These are phyloP conservation scores for Yponomeuta cagnagella DNA, from an alignment of 2,888 invertebrate species.

Conservation along the genomic window DNA sequence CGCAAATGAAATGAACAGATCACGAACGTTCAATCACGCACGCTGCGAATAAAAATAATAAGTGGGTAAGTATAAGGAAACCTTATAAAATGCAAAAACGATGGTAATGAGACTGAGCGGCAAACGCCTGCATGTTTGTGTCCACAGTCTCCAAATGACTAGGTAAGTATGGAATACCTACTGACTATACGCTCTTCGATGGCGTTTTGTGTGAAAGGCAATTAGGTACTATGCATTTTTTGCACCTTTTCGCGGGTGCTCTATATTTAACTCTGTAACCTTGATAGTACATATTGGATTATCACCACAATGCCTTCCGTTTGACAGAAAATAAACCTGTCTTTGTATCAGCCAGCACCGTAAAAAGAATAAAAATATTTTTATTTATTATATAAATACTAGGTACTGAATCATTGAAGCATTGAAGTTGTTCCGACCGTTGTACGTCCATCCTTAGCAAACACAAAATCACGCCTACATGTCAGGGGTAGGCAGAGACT, in stretches of 20 bases:
- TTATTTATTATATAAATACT: no score
- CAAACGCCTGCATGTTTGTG: neutral
- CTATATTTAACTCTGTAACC: slow-evolving; percentile 42
- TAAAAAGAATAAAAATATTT: no score
- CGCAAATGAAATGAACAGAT: neutral
- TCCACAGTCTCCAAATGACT: neutral
- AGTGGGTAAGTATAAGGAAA: neutral
- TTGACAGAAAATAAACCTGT: neutral
- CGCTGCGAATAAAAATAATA: slow-evolving; percentile 13
- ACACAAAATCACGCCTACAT: no score
- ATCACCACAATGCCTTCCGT: slow-evolving; percentile 7
- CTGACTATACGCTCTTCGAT: neutral
- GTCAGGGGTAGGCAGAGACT: no score
- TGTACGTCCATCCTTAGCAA: no score
- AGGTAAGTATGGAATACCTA: neutral
- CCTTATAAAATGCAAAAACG: neutral
- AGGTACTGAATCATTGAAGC: no score
- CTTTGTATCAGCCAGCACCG: no score
- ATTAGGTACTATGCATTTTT: slow-evolving; percentile 12
- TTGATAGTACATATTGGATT: slow-evolving; percentile 34
- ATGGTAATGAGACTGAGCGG: neutral
- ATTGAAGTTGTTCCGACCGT: no score
- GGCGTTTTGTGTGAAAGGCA: slow-evolving; percentile 42
- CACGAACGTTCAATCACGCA: slow-evolving; percentile 2
- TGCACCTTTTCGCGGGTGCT: slow-evolving; percentile 27